These are phyloP conservation scores for Drosophila planitibia DNA, from an alignment of 2,888 invertebrate species.

Conservation along the genomic window DNA sequence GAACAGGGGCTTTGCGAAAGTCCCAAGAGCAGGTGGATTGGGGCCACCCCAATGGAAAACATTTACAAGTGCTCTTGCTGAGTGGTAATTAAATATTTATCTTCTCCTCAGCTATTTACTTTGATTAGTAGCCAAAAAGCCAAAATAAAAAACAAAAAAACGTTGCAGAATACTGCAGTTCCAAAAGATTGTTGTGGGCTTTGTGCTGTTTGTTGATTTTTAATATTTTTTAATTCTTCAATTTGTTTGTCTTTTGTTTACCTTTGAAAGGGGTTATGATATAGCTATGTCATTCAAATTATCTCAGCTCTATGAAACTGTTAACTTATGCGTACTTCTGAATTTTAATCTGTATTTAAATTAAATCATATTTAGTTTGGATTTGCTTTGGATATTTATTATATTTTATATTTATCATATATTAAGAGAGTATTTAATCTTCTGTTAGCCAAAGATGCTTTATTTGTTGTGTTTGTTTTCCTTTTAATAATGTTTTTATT, in stretches of 20 bases:
- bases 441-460: neutral
- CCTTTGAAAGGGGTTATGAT: neutral
- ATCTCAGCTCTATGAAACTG: neutral
- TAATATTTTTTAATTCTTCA: slow-evolving; percentile 48
- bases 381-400: neutral
- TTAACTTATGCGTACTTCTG: neutral
- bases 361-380: neutral
- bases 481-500: slow-evolving; percentile 44
- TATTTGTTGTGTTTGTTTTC: slow-evolving; percentile 38
- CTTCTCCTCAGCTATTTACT: slow-evolving; percentile 63
- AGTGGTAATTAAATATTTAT: slow-evolving; percentile 75
- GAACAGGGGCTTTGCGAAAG: slow-evolving; percentile 32
- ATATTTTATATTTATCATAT: too few species aligned
- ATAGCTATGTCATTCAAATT: neutral
- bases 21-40: slow-evolving; percentile 31
- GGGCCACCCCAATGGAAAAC: slow-evolving; percentile 38
- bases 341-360: neutral
- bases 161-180: neutral
- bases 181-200: neutral
- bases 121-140: slow-evolving; percentile 67
- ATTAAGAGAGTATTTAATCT: neutral
- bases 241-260: slow-evolving; percentile 39
- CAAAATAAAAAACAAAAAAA: slow-evolving; percentile 6
- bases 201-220: slow-evolving; percentile 35
- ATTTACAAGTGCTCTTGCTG: slow-evolving; percentile 50